Conservation (phyloP, 2,113 vertebrate genomes). For the Pelmatolapia mariae region DNA sequence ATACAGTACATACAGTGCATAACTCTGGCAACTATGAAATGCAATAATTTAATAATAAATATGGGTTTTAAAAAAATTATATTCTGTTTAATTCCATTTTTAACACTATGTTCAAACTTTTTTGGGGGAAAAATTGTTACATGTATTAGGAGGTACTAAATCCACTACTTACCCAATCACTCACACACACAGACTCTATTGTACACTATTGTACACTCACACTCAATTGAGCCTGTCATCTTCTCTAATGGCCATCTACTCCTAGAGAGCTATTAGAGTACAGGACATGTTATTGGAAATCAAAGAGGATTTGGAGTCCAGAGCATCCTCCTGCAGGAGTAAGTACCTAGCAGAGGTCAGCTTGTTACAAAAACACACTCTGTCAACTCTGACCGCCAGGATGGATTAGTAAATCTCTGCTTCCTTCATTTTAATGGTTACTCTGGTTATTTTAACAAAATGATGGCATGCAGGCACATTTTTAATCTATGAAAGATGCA, state of each 20-base stretch:
- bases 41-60: not conserved
- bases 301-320: constrained; percentile 73
- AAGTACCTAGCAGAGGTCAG: constrained; percentile 64
- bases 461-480: not conserved
- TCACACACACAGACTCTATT: not conserved
- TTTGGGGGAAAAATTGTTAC: rapidly evolving
- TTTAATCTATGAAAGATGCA: not conserved
- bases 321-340: constrained; percentile 48
- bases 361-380: constrained; percentile 57
- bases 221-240: constrained; percentile 65
- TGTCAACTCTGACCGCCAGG: constrained; percentile 28
- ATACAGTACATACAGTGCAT: not conserved
- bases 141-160: not conserved
- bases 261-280: constrained; percentile 64
- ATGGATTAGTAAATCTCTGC: constrained; percentile 41
- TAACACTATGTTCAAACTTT: not conserved
- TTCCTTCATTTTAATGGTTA: not conserved
- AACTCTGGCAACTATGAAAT: not conserved
- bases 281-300: constrained; percentile 74
- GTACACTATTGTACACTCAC: constrained; percentile 25
- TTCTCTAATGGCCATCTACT: constrained; percentile 55
- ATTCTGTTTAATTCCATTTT: not conserved
- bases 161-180: not conserved
- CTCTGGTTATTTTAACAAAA: not conserved
- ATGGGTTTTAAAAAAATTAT: not conserved